Percentiles rank a stretch among this genome's conserved stretches.
Conservation (phyloP, 2,797 vertebrate species). For the Lagorchestes hirsutus region DNA sequence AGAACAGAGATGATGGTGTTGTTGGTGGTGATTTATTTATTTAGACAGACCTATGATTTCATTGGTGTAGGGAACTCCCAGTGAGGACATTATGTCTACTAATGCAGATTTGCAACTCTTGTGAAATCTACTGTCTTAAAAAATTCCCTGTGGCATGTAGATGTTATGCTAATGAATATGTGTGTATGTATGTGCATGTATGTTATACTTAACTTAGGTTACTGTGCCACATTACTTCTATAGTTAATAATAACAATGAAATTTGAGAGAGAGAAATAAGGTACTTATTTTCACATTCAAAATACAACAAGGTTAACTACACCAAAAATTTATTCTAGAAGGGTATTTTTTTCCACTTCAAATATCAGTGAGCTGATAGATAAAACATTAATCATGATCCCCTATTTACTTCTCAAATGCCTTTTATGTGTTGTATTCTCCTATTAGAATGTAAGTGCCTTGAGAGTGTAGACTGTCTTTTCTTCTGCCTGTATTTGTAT, state of each 20-base stretch:
- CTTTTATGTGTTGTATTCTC: no score
- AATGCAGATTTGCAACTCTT: background rate
- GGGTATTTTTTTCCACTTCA: background rate
- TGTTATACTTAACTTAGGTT: background rate
- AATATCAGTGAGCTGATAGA: background rate
- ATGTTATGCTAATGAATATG: background rate
- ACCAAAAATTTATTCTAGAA: background rate
- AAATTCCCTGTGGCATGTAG: background rate
- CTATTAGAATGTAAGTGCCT: no score
- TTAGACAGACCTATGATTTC: background rate
- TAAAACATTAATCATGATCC: background rate
- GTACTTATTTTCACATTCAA: constrained; percentile 35
- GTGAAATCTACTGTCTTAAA: background rate
- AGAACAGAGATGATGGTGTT: constrained; percentile 17
- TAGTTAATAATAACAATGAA: constrained; percentile 22
- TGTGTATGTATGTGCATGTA: background rate
- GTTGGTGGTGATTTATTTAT: background rate
- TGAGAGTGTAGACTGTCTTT: no score
- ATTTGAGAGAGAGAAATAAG: constrained; percentile 6
- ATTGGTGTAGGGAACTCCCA: background rate
- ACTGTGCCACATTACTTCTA: background rate
- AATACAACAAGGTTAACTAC: background rate
- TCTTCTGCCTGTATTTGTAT: background rate
- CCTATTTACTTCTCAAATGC: no score
- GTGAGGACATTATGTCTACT: background rate